Conservation (phyloP, 2,888 invertebrate species). For the Sarcophaga variegata region DNA sequence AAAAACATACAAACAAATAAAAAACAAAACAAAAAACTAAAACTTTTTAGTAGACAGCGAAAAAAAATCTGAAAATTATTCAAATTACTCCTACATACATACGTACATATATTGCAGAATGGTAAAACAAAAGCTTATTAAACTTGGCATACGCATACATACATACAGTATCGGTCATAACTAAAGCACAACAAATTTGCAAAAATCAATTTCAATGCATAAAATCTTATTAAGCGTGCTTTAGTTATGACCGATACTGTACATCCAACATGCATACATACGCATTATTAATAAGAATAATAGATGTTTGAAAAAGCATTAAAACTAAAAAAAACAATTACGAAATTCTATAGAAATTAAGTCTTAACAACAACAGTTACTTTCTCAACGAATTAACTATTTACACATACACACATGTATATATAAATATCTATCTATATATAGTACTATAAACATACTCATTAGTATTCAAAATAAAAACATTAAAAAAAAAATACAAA, state of each 20-base stretch:
- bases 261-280: conserved; percentile 10
- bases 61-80: conserved; percentile 40
- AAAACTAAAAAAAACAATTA: conserved; percentile 37
- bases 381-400: conserved; percentile 69
- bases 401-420: conserved; percentile 11
- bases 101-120: neutral
- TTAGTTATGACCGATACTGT: no score
- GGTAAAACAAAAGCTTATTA: conserved; percentile 32
- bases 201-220: no score
- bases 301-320: conserved; percentile 11
- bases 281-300: neutral
- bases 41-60: conserved; percentile 46
- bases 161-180: no score
- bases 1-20: neutral
- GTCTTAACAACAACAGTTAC: conserved; percentile 66
- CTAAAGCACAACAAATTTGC: neutral
- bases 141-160: conserved; percentile 15
- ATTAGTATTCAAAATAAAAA: no score
- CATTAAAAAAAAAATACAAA: no score
- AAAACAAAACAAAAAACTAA: no score
- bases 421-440: conserved; percentile 1
- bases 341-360: conserved; percentile 58
- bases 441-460: neutral
- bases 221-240: no score
- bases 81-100: conserved; percentile 23